A percentile compares a stretch with the other conserved stretches of the same genome.
Evolutionary conservation across 2,113 vertebrate species (phyloP).

Genomic region (Poeciliopsis prolifica): DNA sequence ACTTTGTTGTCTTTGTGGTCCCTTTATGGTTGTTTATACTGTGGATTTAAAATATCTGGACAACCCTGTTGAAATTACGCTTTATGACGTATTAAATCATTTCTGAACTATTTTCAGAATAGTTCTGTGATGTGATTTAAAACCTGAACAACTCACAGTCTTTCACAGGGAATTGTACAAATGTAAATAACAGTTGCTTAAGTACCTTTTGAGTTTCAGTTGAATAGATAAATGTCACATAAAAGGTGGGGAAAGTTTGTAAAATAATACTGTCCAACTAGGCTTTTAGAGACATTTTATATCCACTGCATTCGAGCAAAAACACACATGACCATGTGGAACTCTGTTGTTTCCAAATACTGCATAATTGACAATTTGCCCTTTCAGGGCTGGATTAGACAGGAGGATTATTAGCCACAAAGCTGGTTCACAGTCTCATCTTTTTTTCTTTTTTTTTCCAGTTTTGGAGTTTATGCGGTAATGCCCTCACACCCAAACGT

Average conservation of each 20-base stretch:
- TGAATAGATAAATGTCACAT: neutral
- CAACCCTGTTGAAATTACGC: neutral
- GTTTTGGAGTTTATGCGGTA: conserved; percentile 99
- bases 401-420: conserved; percentile 62
- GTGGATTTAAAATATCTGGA: neutral
- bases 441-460: conserved; percentile 69
- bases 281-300: too few species aligned
- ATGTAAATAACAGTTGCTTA: too few species aligned
- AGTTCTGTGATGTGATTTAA: neutral
- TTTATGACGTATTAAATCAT: neutral
- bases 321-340: conserved; percentile 33
- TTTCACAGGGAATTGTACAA: too few species aligned
- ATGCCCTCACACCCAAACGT: conserved; percentile 94
- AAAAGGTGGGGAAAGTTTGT: neutral
- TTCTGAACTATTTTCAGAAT: neutral
- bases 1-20: conserved; percentile 50
- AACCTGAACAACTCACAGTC: too few species aligned
- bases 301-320: neutral
- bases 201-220: neutral
- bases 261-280: neutral
- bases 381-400: conserved; percentile 60
- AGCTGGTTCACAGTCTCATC: conserved; percentile 44
- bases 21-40: conserved; percentile 10
- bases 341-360: conserved; percentile 37
- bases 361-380: conserved; percentile 54